phyloP scores from a whole-genome alignment of 1,140 invertebrate genomes.

The Archivesica marissinica region DNA sequence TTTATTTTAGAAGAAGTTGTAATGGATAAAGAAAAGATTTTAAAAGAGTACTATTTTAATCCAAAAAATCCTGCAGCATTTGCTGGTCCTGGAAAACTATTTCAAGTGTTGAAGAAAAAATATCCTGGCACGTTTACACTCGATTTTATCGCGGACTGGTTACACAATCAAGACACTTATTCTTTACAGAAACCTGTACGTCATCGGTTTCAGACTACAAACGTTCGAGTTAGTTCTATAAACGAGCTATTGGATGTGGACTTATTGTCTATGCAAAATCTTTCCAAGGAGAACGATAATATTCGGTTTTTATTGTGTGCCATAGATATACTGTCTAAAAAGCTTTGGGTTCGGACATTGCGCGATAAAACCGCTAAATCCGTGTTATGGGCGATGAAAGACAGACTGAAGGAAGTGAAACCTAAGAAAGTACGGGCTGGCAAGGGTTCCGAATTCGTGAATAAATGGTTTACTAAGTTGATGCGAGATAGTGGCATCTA shows the following conservation, averaged over 20 bases:
- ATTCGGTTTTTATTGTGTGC: slow-evolving; percentile 36
- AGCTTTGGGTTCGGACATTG: slow-evolving; percentile 37
- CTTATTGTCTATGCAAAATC: slow-evolving; percentile 47
- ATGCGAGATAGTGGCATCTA: slow-evolving; percentile 15
- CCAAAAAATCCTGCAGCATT: slow-evolving; percentile 10
- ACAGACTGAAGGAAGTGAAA: background rate
- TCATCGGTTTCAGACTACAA: slow-evolving; percentile 28
- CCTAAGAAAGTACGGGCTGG: slow-evolving; percentile 11
- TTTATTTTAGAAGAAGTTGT: too few relatives aligned
- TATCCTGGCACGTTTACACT: slow-evolving; percentile 16
- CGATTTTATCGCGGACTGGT: slow-evolving; percentile 8
- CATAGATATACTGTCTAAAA: slow-evolving; percentile 32
- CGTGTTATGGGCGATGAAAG: slow-evolving; percentile 27
- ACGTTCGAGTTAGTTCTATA: slow-evolving; percentile 38
- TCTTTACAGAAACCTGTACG: background rate
- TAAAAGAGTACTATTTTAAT: slow-evolving; percentile 34
- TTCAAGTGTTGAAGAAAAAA: slow-evolving; percentile 19
- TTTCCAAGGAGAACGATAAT: slow-evolving; percentile 43
- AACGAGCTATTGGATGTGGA: slow-evolving; percentile 59
- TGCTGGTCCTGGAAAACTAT: slow-evolving; percentile 19
- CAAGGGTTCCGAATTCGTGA: slow-evolving; percentile 13
- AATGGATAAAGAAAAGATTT: slow-evolving; percentile 29
- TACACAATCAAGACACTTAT: slow-evolving; percentile 59
- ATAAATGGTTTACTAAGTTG: slow-evolving; percentile 37
- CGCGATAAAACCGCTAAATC: slow-evolving; percentile 8